These are phyloP conservation scores for Drosophila cyrtoloma DNA, from an alignment of 2,888 invertebrate species.

Conservation along the genomic window DNA sequence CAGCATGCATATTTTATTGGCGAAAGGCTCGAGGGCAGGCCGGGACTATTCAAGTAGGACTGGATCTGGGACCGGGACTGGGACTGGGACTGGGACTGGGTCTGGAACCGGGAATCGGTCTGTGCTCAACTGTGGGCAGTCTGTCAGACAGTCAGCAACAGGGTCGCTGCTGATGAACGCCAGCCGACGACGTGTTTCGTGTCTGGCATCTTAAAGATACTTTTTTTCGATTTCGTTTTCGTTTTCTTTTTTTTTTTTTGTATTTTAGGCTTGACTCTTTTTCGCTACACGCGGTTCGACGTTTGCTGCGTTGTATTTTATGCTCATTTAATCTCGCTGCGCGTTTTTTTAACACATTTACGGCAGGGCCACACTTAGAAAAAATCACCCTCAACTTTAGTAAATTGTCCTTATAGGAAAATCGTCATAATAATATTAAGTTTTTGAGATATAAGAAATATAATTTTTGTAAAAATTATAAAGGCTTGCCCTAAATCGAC, in stretches of 20 bases:
- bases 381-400: neutral
- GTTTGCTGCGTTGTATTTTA: slow-evolving; percentile 71
- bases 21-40: slow-evolving; percentile 60
- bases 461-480: neutral
- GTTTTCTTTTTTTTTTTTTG: slow-evolving; percentile 15
- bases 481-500: neutral
- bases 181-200: slow-evolving; percentile 68
- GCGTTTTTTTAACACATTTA: slow-evolving; percentile 80
- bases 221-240: slow-evolving; percentile 22
- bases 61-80: slow-evolving; percentile 23
- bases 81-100: slow-evolving; percentile 13
- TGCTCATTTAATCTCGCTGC: slow-evolving; percentile 79
- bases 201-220: slow-evolving; percentile 76
- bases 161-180: slow-evolving; percentile 73
- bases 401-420: neutral
- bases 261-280: slow-evolving; percentile 33
- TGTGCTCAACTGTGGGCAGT: slow-evolving; percentile 53
- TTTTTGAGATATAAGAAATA: fast-evolving
- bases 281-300: slow-evolving; percentile 53
- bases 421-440: neutral
- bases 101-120: slow-evolving; percentile 17
- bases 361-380: slow-evolving; percentile 24
- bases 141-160: slow-evolving; percentile 58
- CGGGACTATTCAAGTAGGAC: slow-evolving; percentile 46
- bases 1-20: slow-evolving; percentile 77